Evolutionary conservation across 2,797 vertebrate species (phyloP).

Genomic region (Mus spretus): DNA sequence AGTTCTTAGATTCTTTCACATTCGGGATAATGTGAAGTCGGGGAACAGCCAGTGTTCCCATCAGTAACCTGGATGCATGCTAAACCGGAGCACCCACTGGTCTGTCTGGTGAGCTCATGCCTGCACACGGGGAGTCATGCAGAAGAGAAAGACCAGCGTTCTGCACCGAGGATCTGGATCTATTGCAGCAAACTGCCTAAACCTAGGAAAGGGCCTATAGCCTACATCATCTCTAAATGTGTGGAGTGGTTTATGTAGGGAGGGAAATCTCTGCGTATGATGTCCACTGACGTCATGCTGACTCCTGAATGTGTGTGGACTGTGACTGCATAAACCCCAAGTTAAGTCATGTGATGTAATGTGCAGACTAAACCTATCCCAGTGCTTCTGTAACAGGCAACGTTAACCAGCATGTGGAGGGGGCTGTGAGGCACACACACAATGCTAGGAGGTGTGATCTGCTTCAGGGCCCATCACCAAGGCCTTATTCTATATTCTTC

Average conservation of each 20-base stretch:
- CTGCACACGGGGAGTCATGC: neutral
- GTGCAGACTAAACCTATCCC: neutral
- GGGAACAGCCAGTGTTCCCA: neutral
- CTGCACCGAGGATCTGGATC: neutral
- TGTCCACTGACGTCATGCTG: neutral
- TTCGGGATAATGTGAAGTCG: neutral
- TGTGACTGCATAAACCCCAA: neutral
- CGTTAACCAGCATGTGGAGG: neutral
- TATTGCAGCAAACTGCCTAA: neutral
- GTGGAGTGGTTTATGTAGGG: neutral
- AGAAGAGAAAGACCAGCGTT: accelerated
- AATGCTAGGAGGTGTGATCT: neutral
- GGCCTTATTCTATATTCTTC: neutral
- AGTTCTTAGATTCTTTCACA: neutral
- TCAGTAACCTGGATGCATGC: neutral
- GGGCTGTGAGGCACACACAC: neutral
- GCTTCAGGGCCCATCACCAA: neutral
- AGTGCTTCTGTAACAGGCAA: neutral
- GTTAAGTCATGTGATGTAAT: neutral
- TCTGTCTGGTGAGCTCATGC: neutral
- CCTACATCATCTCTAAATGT: neutral
- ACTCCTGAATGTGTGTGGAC: neutral
- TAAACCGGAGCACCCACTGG: neutral
- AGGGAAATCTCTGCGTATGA: neutral
- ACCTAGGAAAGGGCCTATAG: neutral